A percentile compares a stretch with the other conserved stretches of the same genome.
Conservation (phyloP, 2,888 invertebrate species). For the Crocallis elinguaria region DNA sequence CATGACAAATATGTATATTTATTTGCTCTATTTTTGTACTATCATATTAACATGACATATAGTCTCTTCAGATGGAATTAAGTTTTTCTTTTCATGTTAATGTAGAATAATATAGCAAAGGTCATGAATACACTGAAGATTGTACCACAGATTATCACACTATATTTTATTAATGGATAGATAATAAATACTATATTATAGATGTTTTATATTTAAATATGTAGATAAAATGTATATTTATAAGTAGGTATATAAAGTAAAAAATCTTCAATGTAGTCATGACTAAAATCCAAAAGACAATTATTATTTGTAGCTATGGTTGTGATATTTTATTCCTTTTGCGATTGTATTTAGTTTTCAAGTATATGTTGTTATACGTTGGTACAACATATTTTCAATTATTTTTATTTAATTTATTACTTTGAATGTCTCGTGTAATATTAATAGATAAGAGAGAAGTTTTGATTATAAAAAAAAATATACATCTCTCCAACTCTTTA, state of each 20-base stretch:
- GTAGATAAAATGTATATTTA: neutral
- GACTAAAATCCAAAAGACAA: constrained; percentile 24
- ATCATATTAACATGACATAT: constrained; percentile 7
- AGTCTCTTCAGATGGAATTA: constrained; percentile 3
- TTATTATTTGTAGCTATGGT: constrained; percentile 24
- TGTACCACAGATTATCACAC: neutral
- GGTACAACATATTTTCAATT: constrained; percentile 6
- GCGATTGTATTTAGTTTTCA: constrained; percentile 1
- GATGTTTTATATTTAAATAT: neutral
- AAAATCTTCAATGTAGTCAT: constrained; percentile 10
- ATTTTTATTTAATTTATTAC: neutral
- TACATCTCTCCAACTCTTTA: too few species aligned
- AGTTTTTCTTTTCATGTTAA: neutral
- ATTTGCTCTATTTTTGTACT: constrained; percentile 16
- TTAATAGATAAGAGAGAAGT: too few species aligned
- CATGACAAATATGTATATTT: constrained; percentile 12
- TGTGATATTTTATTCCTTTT: constrained; percentile 25
- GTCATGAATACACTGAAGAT: constrained; percentile 4
- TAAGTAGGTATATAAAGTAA: neutral
- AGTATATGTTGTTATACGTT: constrained; percentile 6
- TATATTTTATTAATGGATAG: neutral
- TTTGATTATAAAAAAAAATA: too few species aligned
- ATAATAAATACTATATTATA: neutral
- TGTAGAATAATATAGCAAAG: neutral
- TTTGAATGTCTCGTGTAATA: neutral